Percentiles rank a stretch among this genome's conserved stretches.
Evolutionary conservation across 2,888 invertebrate species (phyloP).

Genomic region (Sacculina carcini): DNA sequence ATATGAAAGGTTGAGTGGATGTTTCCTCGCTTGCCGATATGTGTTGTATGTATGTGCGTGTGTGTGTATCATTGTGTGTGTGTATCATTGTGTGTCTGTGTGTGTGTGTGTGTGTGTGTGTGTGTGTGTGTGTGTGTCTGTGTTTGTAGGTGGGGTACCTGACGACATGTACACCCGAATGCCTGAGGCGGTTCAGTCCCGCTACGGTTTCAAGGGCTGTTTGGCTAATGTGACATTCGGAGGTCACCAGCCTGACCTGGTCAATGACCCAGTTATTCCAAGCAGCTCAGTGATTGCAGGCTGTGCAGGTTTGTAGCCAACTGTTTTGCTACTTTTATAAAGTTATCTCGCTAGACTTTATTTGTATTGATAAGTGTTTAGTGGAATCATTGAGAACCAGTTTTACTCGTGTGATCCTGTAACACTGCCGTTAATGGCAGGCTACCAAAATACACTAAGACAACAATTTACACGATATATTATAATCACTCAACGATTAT

Average conservation of each 20-base stretch:
- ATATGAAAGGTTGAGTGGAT: conserved; percentile 73
- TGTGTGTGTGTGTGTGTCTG: background rate
- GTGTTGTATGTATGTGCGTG: too few species aligned
- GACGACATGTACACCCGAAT: conserved; percentile 54
- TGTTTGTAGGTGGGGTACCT: conserved; percentile 40
- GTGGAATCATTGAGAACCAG: too few species aligned
- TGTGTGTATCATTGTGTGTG: too few species aligned
- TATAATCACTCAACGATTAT: too few species aligned
- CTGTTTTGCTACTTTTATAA: background rate
- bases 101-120: background rate
- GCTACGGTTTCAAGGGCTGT: conserved; percentile 79
- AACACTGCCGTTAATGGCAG: too few species aligned
- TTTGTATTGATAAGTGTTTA: too few species aligned
- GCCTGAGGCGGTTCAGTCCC: conserved; percentile 53
- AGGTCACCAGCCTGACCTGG: conserved; percentile 63
- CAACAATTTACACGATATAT: too few species aligned
- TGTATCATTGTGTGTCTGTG: too few species aligned
- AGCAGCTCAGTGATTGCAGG: conserved; percentile 59
- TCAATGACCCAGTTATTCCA: conserved; percentile 62
- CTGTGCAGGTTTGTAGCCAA: conserved; percentile 40
- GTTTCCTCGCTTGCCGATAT: conserved; percentile 15
- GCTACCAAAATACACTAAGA: too few species aligned
- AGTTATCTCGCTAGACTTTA: too few species aligned
- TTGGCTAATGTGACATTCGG: conserved; percentile 72
- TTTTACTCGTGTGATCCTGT: too few species aligned